Conservation (phyloP, 2,113 vertebrate species). For the Numida meleagris region DNA sequence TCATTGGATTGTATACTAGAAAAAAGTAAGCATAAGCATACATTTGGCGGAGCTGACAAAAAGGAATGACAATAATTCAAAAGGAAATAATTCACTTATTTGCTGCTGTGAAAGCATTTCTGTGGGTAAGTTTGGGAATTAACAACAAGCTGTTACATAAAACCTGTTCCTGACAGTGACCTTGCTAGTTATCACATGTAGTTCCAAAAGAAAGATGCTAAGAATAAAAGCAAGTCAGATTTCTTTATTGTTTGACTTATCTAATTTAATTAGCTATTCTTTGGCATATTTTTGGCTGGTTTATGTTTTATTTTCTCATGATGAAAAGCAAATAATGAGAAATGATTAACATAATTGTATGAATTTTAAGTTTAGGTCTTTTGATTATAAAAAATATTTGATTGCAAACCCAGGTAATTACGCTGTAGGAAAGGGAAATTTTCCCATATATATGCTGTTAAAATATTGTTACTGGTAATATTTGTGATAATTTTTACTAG, state of each 20-base stretch:
- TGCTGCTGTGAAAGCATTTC: neutral
- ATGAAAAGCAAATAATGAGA: neutral
- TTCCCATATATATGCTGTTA: neutral
- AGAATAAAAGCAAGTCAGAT: neutral
- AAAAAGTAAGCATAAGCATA: neutral
- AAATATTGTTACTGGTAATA: neutral
- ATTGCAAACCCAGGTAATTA: neutral
- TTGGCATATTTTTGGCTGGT: too few species aligned
- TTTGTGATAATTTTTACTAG: neutral
- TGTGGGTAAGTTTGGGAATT: neutral
- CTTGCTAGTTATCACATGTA: neutral
- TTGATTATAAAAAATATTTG: neutral
- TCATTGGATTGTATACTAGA: neutral
- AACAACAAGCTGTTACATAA: neutral
- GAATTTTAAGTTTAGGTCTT: neutral
- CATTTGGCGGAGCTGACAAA: neutral
- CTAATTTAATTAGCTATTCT: neutral
- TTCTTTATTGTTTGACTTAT: neutral
- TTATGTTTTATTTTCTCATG: neutral
- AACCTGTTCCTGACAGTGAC: neutral
- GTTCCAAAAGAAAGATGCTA: neutral
- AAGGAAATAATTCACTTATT: neutral
- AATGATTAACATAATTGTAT: neutral
- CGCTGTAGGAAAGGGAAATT: neutral
- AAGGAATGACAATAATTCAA: neutral